Base-by-base conservation (phyloP, 2,113 vertebrate species). In the Sigmodon hispidus region DNA sequence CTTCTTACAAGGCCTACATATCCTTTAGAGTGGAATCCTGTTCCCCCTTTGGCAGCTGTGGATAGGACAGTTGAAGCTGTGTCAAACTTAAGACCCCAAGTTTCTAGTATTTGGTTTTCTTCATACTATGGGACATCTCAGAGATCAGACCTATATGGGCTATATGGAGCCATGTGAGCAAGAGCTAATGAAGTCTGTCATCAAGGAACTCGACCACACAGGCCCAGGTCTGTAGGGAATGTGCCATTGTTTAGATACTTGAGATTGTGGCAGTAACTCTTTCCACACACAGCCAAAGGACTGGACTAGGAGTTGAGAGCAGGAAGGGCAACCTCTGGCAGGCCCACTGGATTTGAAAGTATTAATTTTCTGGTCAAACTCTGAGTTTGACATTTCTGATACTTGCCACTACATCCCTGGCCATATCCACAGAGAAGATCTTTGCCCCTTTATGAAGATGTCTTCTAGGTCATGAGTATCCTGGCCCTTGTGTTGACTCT, bases 311-410 rank as follows among this genome's bases (percentile, higher is more conserved):
- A 92, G 67, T 40, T 65, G 50, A 76, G 26, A 90, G 36, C 1
- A 75, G 55, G 15, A n/a, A 69, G 34, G n/a, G 34, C 77, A 57
- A 29, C 34, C 50, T 88, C 59, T 43, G 83, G 61, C 34, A 63
- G 81, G 90, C 45, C 57, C 19, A 24, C 89, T n/a, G 83, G 75
- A 69, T 81, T 94, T 40, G n/a, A 36, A 90, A 65, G 34, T 67
- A 40, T 8, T 94, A 69, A 57, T 89, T 95, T 96, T 91, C 69
- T 89, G 83, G 43, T 77, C 69, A 89, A 65, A 84, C 59, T 81
- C 87, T 92, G 77, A 95, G 48, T 97, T 89, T 59, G 80, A 93
- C 65, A 91, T 65, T 63, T 84, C 80, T 89, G 93, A 87, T 89
- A 84, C 70, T 83, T 94, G 87, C 80, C 84, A 87, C 36, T 92